Conservation (phyloP, 2,797 vertebrate species). For the Microhierax caerulescens region DNA sequence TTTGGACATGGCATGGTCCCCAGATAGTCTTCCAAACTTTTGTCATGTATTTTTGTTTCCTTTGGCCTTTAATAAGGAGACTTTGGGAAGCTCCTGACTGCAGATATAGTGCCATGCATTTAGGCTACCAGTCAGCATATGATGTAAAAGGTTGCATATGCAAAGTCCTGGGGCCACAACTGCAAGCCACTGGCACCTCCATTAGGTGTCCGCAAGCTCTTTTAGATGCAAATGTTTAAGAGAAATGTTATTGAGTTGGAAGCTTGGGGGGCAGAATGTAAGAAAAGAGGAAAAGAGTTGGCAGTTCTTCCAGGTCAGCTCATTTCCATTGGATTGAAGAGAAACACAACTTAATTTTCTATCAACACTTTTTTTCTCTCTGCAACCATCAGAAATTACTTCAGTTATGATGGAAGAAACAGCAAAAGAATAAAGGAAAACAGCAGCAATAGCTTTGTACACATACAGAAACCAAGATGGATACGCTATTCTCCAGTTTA, state of each 20-base stretch:
- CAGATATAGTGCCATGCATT: not conserved
- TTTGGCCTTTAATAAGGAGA: not conserved
- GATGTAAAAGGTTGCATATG: not conserved
- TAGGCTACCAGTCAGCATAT: not conserved
- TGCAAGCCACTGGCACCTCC: not conserved
- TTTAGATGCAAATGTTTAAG: not conserved
- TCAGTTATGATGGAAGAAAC: not conserved
- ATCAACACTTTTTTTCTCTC: not conserved
- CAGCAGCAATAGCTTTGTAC: not conserved
- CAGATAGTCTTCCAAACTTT: not conserved
- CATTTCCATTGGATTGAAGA: not conserved
- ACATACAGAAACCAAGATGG: not conserved
- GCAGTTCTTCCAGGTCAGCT: not conserved
- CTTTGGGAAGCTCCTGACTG: not conserved
- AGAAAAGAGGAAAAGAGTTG: not conserved
- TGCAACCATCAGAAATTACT: not conserved
- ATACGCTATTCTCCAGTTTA: not conserved
- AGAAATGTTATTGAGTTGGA: not conserved
- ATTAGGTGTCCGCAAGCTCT: not conserved
- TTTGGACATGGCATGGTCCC: not conserved
- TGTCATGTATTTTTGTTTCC: not conserved
- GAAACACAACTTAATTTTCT: not conserved
- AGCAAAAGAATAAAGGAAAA: not conserved
- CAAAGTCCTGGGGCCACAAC: not conserved
- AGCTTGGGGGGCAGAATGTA: not conserved